Conservation (phyloP, 2,888 invertebrate species). For the Junonia oenone region DNA sequence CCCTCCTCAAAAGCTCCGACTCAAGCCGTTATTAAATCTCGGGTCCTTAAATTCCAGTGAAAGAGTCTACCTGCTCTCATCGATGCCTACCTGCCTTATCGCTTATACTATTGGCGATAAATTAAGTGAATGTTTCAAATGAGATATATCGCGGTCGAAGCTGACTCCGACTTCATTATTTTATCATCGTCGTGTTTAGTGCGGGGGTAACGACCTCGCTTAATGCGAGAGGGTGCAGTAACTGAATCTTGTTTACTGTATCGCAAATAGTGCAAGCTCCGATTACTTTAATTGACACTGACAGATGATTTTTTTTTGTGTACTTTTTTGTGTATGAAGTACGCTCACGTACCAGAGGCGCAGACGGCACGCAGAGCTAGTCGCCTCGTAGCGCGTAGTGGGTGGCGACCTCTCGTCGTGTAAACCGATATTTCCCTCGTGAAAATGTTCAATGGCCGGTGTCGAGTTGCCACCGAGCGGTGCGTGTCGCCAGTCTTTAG, state of each 20-base stretch:
- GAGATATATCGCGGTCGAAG: conserved; percentile 30
- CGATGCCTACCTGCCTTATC: conserved; percentile 62
- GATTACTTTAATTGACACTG: conserved; percentile 33
- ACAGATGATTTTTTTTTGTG: conserved; percentile 21
- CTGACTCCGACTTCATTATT: conserved; percentile 14
- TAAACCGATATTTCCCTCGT: conserved; percentile 75
- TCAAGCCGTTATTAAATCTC: conserved; percentile 39
- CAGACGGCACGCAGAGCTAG: conserved; percentile 41
- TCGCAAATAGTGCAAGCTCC: conserved; percentile 32
- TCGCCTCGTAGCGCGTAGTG: conserved; percentile 48
- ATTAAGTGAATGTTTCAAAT: conserved; percentile 56
- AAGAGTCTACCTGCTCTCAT: conserved; percentile 57
- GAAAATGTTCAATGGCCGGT: conserved; percentile 74
- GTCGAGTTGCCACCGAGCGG: conserved; percentile 58
- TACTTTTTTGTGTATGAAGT: conserved; percentile 10
- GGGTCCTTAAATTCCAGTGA: conserved; percentile 53
- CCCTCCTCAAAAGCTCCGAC: conserved; percentile 33
- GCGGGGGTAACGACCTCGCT: conserved; percentile 39
- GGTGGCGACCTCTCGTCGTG: conserved; percentile 63
- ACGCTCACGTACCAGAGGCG: conserved; percentile 39
- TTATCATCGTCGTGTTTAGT: conserved; percentile 34
- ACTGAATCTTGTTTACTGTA: conserved; percentile 36
- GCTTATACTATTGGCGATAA: conserved; percentile 59
- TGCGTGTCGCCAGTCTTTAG: conserved; percentile 65
- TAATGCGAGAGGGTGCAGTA: conserved; percentile 32